phyloP scores from a whole-genome alignment of 2,888 invertebrate species.

The Diadegma fenestrale region DNA sequence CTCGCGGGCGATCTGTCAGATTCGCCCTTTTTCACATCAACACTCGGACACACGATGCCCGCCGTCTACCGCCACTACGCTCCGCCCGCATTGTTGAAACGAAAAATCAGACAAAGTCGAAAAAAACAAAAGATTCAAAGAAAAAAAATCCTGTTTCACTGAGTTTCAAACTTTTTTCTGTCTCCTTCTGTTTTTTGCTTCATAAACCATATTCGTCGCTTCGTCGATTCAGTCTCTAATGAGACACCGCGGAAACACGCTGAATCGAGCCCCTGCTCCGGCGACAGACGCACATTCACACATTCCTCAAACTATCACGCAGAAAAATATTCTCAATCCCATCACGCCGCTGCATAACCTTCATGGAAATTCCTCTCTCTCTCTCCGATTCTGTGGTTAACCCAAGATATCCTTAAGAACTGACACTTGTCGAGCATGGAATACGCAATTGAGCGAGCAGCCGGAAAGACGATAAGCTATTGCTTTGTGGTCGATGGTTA shows the following conservation, averaged over 20 bases:
- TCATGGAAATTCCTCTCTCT: background rate
- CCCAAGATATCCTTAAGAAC: background rate
- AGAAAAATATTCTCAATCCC: background rate
- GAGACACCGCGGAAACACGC: constrained; percentile 6
- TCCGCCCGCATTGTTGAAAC: constrained; percentile 46
- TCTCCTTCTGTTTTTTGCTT: constrained; percentile 18
- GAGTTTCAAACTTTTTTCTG: constrained; percentile 21
- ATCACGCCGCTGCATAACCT: background rate
- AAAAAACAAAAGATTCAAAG: background rate
- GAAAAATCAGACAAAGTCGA: constrained; percentile 21
- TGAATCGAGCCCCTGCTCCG: background rate
- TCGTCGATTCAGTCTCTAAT: constrained; percentile 50
- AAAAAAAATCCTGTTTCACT: constrained; percentile 23
- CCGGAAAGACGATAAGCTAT: background rate
- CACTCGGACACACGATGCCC: constrained; percentile 38
- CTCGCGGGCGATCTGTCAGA: constrained; percentile 11
- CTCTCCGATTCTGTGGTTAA: background rate
- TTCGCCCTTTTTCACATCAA: background rate
- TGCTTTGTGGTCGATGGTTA: background rate
- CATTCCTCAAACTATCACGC: background rate
- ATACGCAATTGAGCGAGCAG: background rate
- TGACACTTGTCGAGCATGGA: constrained; percentile 3
- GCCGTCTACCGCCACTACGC: background rate
- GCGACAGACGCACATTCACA: background rate
- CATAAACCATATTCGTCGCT: constrained; percentile 20